Conservation (phyloP, 2,797 vertebrate species). For the Falco rusticolus region DNA sequence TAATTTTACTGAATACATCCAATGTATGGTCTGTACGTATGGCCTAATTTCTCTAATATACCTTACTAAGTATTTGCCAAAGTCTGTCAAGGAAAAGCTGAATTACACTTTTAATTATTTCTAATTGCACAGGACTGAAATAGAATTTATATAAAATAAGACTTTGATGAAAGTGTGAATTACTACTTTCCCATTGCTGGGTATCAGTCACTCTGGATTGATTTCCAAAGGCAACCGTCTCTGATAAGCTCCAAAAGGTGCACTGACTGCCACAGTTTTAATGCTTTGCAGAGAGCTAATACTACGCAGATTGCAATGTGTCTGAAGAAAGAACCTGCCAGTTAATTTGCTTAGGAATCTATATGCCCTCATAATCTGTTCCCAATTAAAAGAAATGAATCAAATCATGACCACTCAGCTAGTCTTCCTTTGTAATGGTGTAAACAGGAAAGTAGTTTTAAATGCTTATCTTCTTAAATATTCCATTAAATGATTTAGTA, state of each 20-base stretch:
- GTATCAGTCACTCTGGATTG: background rate
- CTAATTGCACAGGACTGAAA: background rate
- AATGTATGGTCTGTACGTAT: background rate
- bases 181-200: background rate
- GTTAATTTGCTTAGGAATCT: background rate
- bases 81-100: background rate
- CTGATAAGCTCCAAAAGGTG: background rate
- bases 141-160: background rate
- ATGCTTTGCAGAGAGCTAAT: constrained; percentile 1
- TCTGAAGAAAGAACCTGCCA: background rate
- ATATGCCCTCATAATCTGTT: constrained; percentile 38
- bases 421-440: background rate
- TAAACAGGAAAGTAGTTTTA: constrained; percentile 41
- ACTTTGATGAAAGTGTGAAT: background rate
- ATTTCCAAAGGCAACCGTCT: background rate
- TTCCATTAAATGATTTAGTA: constrained; percentile 14
- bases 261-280: background rate
- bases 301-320: background rate
- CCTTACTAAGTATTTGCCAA: background rate
- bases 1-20: background rate
- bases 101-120: background rate
- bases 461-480: constrained; percentile 27
- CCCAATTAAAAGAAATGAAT: constrained; percentile 53
- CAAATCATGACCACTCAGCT: background rate
- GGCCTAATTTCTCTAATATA: background rate